Base-by-base conservation (phyloP, 2,888 invertebrate species). In the Cryptus armator region DNA sequence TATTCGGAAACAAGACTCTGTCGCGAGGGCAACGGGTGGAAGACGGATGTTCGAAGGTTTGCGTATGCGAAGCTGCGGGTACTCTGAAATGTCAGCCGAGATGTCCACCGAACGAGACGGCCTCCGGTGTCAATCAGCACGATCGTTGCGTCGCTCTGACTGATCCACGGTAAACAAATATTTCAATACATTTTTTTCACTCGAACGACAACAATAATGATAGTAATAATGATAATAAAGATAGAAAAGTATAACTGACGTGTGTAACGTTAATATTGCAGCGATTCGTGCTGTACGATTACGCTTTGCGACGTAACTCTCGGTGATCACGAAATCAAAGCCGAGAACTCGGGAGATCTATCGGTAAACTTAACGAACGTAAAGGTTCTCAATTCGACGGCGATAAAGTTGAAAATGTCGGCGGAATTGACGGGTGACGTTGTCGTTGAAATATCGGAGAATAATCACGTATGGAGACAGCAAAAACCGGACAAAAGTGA, bases 281-380 rank as follows among this genome's bases (percentile, higher is more conserved):
- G 96, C 74, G 98, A 98, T 92, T 94, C 96, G 1, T 98, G 98
- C 91, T 98, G 98, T 90, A 97, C 97, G 88, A 95, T 97, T 86
- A 97, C 98, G 84, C 95, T 98, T 3, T 98, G 98, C 92, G 98
- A 98, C 90, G 97, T 98, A 4, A 97, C 97, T 0, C 95, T 97
- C 24, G 97, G 97, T 86, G 97, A 95, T 75, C 97, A 97, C 86
- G 97, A 97, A 86, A 91, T 93, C 43, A 93, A 90, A 62, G 83
- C 91, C 0, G 93, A 93, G 74, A 91, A 85, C 86, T 92, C 91
- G n/a, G 89, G 86, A 62, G 94, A 93, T 82, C 83, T 92, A 44
- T 88, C 88, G 19, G 92, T 93, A 3, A 93, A 93, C 75, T 85
- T 93, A 16, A 92, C 92, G 14, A 92, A 93, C 62, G 91, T 92